phyloP scores from a whole-genome alignment of 2,888 invertebrate genomes.

The Conus canariensis region DNA sequence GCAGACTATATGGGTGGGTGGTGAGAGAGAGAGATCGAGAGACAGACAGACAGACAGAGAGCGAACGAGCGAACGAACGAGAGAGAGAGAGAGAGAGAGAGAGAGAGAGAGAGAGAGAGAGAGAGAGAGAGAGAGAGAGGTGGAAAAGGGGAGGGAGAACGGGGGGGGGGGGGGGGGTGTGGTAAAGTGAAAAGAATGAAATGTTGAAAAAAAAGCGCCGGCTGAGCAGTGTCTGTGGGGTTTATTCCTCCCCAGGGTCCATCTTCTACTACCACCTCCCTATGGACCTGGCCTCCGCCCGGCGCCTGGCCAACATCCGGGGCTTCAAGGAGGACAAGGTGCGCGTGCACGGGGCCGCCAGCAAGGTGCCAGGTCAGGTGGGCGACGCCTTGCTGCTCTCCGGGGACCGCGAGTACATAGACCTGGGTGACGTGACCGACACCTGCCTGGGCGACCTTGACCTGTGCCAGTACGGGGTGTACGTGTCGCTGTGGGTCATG shows the following conservation, averaged over 20 bases:
- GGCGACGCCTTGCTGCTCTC: constrained; percentile 60
- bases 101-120: too few relatives aligned
- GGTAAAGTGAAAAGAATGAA: too few relatives aligned
- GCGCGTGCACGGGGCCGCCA: constrained; percentile 57
- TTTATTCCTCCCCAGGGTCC: constrained; percentile 61
- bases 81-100: too few relatives aligned
- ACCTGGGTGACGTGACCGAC: constrained; percentile 63
- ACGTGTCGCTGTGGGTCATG: constrained; percentile 70
- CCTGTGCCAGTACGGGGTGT: constrained; percentile 71
- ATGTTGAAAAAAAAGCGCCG: too few relatives aligned
- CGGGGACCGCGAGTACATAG: constrained; percentile 68
- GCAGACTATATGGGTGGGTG: too few relatives aligned
- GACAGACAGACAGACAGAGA: too few relatives aligned
- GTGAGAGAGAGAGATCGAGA: too few relatives aligned
- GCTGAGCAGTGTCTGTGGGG: too few relatives aligned
- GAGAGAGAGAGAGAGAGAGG: too few relatives aligned
- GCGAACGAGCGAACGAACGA: too few relatives aligned
- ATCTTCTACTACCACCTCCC: constrained; percentile 69
- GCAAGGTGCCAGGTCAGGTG: constrained; percentile 62
- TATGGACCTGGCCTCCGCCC: constrained; percentile 64
- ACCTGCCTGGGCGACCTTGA: constrained; percentile 74
- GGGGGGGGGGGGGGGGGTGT: too few relatives aligned
- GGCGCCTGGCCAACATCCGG: constrained; percentile 52
- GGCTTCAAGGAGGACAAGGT: constrained; percentile 46
- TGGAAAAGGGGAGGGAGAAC: too few relatives aligned